phyloP scores from a whole-genome alignment of 2,113 vertebrate genomes.

The Zosterops japonicus region DNA sequence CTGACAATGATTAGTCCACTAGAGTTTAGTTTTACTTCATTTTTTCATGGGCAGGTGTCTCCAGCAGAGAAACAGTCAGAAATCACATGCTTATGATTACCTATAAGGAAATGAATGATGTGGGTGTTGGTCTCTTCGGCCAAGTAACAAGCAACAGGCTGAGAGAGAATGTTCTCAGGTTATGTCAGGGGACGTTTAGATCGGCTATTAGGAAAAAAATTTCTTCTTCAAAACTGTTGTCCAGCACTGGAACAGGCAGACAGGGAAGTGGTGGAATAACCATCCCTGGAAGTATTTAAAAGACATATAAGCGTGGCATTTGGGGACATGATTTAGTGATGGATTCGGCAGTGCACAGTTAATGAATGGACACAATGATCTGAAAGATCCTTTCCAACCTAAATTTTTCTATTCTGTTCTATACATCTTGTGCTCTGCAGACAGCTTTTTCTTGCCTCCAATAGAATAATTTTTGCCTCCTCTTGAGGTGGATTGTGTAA shows the following conservation, averaged over 20 bases:
- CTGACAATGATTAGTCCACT: not conserved
- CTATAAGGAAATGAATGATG: not conserved
- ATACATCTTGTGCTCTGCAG: not conserved
- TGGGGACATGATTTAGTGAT: not conserved
- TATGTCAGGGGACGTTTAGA: not conserved
- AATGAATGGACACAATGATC: not conserved
- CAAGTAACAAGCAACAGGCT: not conserved
- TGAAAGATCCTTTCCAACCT: not conserved
- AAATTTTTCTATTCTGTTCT: not conserved
- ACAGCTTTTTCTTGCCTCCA: not conserved
- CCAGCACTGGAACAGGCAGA: not conserved
- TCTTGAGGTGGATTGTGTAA: not conserved
- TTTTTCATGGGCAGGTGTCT: not conserved
- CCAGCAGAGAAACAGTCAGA: not conserved
- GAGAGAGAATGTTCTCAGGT: not conserved
- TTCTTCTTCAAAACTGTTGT: not conserved
- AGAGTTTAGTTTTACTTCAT: not conserved
- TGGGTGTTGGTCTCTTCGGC: not conserved
- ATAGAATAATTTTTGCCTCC: not conserved
- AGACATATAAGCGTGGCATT: not conserved
- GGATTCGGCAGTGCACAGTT: accelerated
- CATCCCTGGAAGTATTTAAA: not conserved
- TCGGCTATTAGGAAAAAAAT: not conserved
- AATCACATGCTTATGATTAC: not conserved
- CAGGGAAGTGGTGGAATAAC: not conserved